Base-by-base conservation (phyloP, 2,797 vertebrate genomes). In the Sebastiscus tertius region DNA sequence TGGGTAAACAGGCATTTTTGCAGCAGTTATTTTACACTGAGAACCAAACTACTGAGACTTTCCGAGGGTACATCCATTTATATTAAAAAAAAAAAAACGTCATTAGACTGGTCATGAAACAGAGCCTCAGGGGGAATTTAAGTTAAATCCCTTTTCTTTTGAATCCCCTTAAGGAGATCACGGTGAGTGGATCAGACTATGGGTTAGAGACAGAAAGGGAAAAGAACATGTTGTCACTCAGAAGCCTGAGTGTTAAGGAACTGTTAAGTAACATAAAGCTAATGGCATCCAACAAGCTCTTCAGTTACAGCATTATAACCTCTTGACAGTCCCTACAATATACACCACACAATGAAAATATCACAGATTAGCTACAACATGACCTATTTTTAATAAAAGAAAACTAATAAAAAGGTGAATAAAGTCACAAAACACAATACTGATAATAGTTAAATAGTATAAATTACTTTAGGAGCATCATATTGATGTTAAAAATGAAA, bases 91-190 rank as follows among this genome's bases (percentile, higher is more conserved):
- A 24, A 55, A 26, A 24, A 52, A 64, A 63, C 27, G 26, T 72
- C 26, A 72, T 84, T 73, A 76, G 62, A 26, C 2, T 24, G 46
- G 34, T 55, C 42, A 79, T 31, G 52, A 85, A 74, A 68, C 22
- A 13, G 34, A 74, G 75, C 55, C 61, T 66, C 68, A 8, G 55
- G 27, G 63, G 67, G 75, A 79, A 79, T 76, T 87, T 63, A 80
- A 77, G 71, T 76, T 69, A 69, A 83, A 85, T 82, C 72, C 88
- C 7, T 60, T 67, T 77, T 78, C 67, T 77, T 76, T 33, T 77
- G 55, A 88, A 89, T 90, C 64, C 59, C 72, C 49, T 79, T 61
- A 70, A 74, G 58, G 58, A 81, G 78, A 84, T 83, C 70, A 85
- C 72, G 29, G 56, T 71, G 82, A 81, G 14, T 74, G 83, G 79